Percentiles rank a stretch among this genome's conserved stretches.
Evolutionary conservation across 2,113 vertebrate species (phyloP).

Genomic region (Xiphophorus couchianus): DNA sequence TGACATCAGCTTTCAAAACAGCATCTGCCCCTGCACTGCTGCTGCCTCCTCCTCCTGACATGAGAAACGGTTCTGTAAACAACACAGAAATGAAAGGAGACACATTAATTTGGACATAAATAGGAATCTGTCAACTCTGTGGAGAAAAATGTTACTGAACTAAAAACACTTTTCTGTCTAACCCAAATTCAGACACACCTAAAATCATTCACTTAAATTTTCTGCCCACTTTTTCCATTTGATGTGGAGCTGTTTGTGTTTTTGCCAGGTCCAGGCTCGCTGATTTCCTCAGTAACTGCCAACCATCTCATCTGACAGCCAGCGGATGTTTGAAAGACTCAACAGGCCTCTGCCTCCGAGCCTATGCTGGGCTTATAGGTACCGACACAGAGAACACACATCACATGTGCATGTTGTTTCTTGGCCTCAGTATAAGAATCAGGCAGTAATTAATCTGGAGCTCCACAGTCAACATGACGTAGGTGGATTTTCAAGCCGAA

Average conservation of each 20-base stretch:
- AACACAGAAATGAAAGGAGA: background rate
- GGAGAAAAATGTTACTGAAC: background rate
- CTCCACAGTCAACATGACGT: no score
- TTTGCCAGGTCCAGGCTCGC: slow-evolving; percentile 88
- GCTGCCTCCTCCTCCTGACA: background rate
- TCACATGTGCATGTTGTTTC: no score
- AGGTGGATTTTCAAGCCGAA: no score
- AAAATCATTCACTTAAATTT: slow-evolving; percentile 3
- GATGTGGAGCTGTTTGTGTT: slow-evolving; percentile 50
- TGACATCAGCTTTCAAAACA: background rate
- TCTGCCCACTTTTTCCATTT: slow-evolving; percentile 29
- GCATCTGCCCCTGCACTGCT: background rate
- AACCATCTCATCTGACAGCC: slow-evolving; percentile 69
- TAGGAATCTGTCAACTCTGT: background rate
- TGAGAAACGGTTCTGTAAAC: background rate
- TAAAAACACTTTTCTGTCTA: background rate
- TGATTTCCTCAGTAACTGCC: slow-evolving; percentile 91
- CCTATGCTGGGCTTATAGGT: slow-evolving; percentile 95
- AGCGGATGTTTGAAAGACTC: slow-evolving; percentile 85
- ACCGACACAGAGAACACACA: slow-evolving; percentile 17
- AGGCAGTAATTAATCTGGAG: no score
- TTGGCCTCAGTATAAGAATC: no score
- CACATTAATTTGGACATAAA: background rate
- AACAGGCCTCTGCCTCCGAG: slow-evolving; percentile 85
- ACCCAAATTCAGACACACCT: background rate